Evolutionary conservation across 30 jellyfish, hydroid and myxozoan genomes (phyloP).

Genomic region (Mastigias papua): DNA sequence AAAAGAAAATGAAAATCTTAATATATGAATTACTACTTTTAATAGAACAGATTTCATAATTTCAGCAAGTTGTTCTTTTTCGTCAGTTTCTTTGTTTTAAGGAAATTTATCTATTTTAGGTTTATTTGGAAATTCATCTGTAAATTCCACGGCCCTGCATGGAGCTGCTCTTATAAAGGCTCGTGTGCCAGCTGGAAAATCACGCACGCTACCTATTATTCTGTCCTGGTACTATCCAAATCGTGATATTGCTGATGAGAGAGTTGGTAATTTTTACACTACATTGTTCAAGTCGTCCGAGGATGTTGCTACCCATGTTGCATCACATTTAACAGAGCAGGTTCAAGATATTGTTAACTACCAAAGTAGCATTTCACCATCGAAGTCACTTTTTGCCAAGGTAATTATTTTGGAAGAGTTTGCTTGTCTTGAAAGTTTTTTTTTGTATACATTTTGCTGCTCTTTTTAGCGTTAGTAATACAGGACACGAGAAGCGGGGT

Average conservation of each 20-base stretch:
- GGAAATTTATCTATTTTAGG: conserved; percentile 41
- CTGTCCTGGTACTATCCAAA: conserved; percentile 96
- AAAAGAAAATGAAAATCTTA: too few relatives aligned
- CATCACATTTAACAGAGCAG: conserved; percentile 70
- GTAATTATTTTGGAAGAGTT: background rate
- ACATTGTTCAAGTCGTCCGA: conserved; percentile 73
- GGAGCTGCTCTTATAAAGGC: conserved; percentile 91
- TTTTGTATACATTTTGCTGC: background rate
- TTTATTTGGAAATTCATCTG: conserved; percentile 56
- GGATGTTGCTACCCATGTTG: conserved; percentile 81
- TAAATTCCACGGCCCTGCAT: conserved; percentile 89
- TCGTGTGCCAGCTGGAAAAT: conserved; percentile 85
- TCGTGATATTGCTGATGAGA: conserved; percentile 94
- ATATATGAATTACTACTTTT: too few relatives aligned
- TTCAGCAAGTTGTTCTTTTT: background rate
- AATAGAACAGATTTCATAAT: background rate
- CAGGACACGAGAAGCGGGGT: too few relatives aligned
- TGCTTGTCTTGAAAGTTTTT: background rate
- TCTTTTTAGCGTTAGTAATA: too few relatives aligned
- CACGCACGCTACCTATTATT: conserved; percentile 75
- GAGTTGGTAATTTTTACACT: conserved; percentile 95
- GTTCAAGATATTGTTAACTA: conserved; percentile 66
- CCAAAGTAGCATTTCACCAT: conserved; percentile 83
- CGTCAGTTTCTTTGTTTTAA: background rate
- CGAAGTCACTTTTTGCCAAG: conserved; percentile 53